These are phyloP conservation scores for Rhopalosiphum nymphaeae DNA, from an alignment of 2,888 invertebrate species.

Conservation along the genomic window DNA sequence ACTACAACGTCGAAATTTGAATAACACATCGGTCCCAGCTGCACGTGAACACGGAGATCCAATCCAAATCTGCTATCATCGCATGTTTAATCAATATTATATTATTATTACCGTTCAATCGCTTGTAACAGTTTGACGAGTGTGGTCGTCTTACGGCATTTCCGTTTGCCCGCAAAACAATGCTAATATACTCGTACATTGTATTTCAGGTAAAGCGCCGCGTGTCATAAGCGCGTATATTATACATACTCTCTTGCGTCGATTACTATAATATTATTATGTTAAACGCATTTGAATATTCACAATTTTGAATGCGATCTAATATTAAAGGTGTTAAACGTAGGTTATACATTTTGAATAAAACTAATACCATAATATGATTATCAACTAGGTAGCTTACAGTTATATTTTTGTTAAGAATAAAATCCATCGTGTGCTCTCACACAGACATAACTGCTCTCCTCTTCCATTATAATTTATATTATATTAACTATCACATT, in stretches of 20 bases:
- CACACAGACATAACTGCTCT: neutral
- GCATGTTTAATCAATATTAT: neutral
- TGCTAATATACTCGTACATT: neutral
- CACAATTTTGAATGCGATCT: neutral
- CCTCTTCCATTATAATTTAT: neutral
- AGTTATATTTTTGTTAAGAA: neutral
- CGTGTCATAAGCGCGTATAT: neutral
- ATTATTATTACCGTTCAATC: neutral
- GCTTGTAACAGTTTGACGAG: neutral
- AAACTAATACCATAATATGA: neutral
- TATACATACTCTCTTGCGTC: neutral
- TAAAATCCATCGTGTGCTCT: neutral
- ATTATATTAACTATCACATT: neutral
- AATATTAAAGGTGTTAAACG: neutral
- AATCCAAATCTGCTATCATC: neutral
- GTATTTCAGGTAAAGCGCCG: neutral
- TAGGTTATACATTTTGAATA: neutral
- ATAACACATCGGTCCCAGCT: constrained; percentile 31
- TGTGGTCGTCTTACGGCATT: neutral
- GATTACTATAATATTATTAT: neutral
- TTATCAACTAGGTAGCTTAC: neutral
- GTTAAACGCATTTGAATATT: neutral
- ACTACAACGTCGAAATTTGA: constrained; percentile 11
- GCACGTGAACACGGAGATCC: neutral
- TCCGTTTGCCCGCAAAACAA: neutral